phyloP scores from a whole-genome alignment of 2,888 invertebrate species.

The Myopa testacea region DNA sequence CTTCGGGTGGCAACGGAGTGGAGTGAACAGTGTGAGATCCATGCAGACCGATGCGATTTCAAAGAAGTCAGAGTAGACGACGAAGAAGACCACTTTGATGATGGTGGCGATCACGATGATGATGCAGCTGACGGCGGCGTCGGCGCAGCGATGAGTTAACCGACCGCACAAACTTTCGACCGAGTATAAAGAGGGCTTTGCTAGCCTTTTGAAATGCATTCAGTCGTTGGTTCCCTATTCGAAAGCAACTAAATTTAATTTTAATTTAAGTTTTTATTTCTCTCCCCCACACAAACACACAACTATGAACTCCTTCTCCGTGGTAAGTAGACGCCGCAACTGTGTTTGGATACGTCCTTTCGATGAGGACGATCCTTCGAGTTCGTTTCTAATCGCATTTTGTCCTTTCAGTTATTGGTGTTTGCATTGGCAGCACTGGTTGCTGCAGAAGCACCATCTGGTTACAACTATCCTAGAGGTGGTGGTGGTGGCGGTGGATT shows the following conservation, averaged over 20 bases:
- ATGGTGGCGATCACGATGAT: conserved; percentile 36
- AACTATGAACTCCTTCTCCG: conserved; percentile 70
- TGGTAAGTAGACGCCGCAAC: conserved; percentile 63
- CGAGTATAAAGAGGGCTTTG: conserved; percentile 68
- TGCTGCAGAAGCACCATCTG: conserved; percentile 81
- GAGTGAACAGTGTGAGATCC: neutral
- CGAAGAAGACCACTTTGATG: conserved; percentile 36
- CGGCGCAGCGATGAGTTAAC: conserved; percentile 40
- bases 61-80: conserved; percentile 29
- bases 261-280: conserved; percentile 64
- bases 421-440: conserved; percentile 81
- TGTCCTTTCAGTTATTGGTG: conserved; percentile 80
- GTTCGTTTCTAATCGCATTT: neutral
- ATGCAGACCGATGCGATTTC: conserved; percentile 29
- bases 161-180: conserved; percentile 39
- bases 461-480: conserved; percentile 81
- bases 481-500: conserved; percentile 70
- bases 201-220: conserved; percentile 66
- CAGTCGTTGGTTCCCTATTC: conserved; percentile 69
- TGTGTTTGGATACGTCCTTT: neutral
- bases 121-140: conserved; percentile 24
- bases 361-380: neutral
- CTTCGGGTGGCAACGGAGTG: conserved; percentile 13
- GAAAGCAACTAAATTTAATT: conserved; percentile 68
- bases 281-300: conserved; percentile 65